Evolutionary conservation across 1,140 invertebrate species (phyloP).

Genomic region (Drosophila micromelanica): DNA sequence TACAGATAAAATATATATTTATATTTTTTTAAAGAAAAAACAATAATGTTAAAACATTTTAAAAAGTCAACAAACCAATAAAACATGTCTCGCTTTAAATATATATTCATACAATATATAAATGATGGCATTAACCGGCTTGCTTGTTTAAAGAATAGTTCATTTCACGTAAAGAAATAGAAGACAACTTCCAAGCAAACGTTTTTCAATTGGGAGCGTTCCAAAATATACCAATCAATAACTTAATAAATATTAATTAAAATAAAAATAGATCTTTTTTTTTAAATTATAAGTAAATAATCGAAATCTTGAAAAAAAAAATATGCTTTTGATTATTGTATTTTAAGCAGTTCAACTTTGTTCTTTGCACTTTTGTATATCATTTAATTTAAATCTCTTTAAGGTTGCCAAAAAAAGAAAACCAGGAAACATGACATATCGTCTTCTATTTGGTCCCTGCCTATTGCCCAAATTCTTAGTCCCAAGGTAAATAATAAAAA

Average conservation of each 20-base stretch:
- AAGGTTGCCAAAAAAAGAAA: not conserved
- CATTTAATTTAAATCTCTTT: not conserved
- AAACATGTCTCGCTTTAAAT: not conserved
- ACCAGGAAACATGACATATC: not conserved
- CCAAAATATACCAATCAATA: too few species aligned
- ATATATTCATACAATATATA: not conserved
- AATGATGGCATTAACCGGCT: not conserved
- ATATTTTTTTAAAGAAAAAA: not conserved
- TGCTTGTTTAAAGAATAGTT: not conserved
- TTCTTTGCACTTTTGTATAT: not conserved
- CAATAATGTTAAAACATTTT: not conserved
- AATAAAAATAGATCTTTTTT: too few species aligned
- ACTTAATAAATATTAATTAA: too few species aligned
- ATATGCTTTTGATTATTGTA: too few species aligned
- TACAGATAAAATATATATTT: not conserved
- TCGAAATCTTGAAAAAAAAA: too few species aligned
- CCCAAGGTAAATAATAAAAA: constrained; percentile 20
- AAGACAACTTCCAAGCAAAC: too few species aligned
- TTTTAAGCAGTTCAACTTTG: not conserved
- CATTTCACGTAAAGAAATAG: too few species aligned
- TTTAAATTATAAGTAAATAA: too few species aligned
- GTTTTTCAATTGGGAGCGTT: too few species aligned
- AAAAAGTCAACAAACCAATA: not conserved
- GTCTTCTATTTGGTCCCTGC: not conserved
- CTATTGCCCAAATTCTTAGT: constrained; percentile 13